Base-by-base conservation (phyloP, 2,797 vertebrate genomes). In the Xenops minutus region DNA sequence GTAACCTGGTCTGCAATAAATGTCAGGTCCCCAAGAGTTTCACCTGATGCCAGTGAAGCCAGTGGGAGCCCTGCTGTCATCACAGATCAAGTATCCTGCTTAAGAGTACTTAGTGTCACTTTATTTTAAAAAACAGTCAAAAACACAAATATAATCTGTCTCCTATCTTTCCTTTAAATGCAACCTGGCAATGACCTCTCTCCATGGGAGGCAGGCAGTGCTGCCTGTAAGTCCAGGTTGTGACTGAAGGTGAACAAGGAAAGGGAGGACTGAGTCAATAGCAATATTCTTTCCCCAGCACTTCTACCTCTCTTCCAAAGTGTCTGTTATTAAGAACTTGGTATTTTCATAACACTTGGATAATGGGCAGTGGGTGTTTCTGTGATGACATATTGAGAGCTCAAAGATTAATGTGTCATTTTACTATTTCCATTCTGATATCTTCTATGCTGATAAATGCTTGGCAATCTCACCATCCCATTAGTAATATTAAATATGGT, bases 401-500 rank as follows among this genome's bases (percentile, higher is more conserved):
- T 85, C 39, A 66, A 80, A 91, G 88, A 93, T 92, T 89, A 85
- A 91, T 78, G 54, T 72, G 85, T 62, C 68, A 27, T 94, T 96
- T 94, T 93, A 75, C 58, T 83, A 72, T 94, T 96, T 93, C 36
- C 58, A 68, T 93, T 93, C 68, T 75, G 73, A 23, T 85, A 95
- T 81, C 76, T 89, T 89, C 32, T 81, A 32, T 64, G 72, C 63
- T 92, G 94, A 94, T 85, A 92, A 92, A 94, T 67, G 32, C 59
- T 91, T 84, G 85, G 85, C 59, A 85, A 89, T 81, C 51, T 89
- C 83, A 68, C 73, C 58, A 67, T 85, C 78, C 66, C 85, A 95
- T 94, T 96, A 95, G 66, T 85, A 93, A 86, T 96, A 96, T 88
- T 94, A 89, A 89, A 91, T 88, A 85, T 34, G 27, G 59, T 78